Conservation (phyloP, 1,140 invertebrate species). For the Anoplolepis gracilipes region DNA sequence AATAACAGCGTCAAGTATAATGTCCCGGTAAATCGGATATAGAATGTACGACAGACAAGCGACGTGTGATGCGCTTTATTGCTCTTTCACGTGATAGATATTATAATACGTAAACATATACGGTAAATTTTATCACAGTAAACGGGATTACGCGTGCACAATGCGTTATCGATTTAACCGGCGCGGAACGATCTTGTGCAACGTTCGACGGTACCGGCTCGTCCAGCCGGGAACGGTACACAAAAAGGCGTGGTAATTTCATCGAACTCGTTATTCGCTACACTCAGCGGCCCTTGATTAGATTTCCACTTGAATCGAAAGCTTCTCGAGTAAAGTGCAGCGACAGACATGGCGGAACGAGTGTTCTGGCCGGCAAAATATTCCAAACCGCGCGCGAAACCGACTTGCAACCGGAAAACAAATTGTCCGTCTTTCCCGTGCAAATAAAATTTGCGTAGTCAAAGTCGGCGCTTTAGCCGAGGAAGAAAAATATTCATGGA, state of each 20-base stretch:
- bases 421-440: constrained; percentile 26
- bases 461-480: neutral
- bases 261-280: constrained; percentile 63
- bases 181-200: constrained; percentile 31
- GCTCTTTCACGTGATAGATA: constrained; percentile 32
- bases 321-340: constrained; percentile 58
- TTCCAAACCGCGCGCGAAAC: constrained; percentile 25
- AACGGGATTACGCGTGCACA: constrained; percentile 56
- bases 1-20: constrained; percentile 45
- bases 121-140: constrained; percentile 52
- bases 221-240: constrained; percentile 17
- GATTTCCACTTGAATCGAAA: constrained; percentile 67
- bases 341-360: constrained; percentile 47
- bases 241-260: constrained; percentile 65
- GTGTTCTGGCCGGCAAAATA: constrained; percentile 23
- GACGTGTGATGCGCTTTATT: constrained; percentile 40
- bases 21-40: constrained; percentile 48
- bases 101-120: constrained; percentile 58
- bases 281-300: constrained; percentile 62
- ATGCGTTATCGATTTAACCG: constrained; percentile 55
- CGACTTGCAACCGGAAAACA: constrained; percentile 37
- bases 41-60: constrained; percentile 30
- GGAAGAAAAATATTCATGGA: constrained; percentile 31
- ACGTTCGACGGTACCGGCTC: neutral
- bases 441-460: constrained; percentile 38